These are phyloP conservation scores for Dinocampus coccinellae DNA, from an alignment of 2,888 invertebrate genomes.

Conservation along the genomic window DNA sequence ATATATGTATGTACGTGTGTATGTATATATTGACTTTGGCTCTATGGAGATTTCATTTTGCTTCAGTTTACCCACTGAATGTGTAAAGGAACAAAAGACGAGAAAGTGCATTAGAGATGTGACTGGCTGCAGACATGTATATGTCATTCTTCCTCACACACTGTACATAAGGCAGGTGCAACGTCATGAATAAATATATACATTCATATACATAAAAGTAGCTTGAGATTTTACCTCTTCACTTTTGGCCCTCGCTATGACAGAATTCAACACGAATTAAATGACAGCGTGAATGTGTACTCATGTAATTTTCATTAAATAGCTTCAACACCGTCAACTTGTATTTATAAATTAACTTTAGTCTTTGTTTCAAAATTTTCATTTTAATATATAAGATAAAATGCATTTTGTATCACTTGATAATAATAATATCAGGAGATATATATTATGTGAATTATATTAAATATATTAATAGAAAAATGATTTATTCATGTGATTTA, in stretches of 20 bases:
- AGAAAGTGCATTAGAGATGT: constrained; percentile 33
- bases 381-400: background rate
- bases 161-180: background rate
- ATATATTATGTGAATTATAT: constrained; percentile 11
- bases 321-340: background rate
- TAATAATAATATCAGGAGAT: background rate
- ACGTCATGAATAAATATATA: background rate
- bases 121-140: constrained; percentile 17
- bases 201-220: background rate
- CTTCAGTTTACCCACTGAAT: constrained; percentile 31
- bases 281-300: background rate
- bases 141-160: background rate
- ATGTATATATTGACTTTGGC: constrained; percentile 17
- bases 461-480: background rate
- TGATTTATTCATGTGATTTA: background rate
- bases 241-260: constrained; percentile 2
- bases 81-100: constrained; percentile 25
- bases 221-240: background rate
- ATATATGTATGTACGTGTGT: background rate
- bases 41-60: constrained; percentile 34
- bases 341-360: background rate
- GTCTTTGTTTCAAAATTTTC: background rate
- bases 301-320: constrained; percentile 24
- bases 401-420: background rate
- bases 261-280: constrained; percentile 10